These are phyloP conservation scores for Cuniculus paca DNA, from an alignment of 2,797 vertebrate species.

Conservation along the genomic window DNA sequence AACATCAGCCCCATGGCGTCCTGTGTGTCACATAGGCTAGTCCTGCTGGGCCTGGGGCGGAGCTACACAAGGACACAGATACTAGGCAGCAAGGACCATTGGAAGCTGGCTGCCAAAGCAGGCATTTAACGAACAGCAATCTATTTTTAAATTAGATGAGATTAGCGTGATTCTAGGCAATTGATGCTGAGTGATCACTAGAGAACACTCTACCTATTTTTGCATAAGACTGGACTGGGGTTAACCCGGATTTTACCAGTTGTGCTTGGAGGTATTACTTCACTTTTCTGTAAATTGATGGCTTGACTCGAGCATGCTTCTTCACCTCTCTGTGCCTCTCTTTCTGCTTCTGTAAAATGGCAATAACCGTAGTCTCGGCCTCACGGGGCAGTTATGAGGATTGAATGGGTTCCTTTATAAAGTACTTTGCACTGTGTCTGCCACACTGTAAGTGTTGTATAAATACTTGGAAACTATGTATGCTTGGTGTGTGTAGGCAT, in stretches of 20 bases:
- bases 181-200: neutral
- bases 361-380: neutral
- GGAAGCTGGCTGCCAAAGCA: neutral
- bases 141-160: neutral
- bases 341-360: neutral
- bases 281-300: neutral
- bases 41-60: neutral
- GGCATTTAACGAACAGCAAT: neutral
- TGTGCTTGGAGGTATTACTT: neutral
- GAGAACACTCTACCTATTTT: neutral
- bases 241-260: neutral
- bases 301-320: neutral
- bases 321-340: neutral
- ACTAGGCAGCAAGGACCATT: neutral
- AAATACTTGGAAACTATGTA: neutral
- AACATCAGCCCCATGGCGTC: neutral
- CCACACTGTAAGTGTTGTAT: neutral
- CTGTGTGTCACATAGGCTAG: too few species aligned
- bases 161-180: conserved; percentile 9
- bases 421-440: neutral
- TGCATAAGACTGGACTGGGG: neutral
- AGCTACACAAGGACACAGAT: too few species aligned
- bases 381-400: neutral
- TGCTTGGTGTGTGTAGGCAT: neutral
- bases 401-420: neutral